Percentiles rank a stretch among this genome's conserved stretches.
These are phyloP conservation scores for Laspeyria flexula DNA, from an alignment of 2,888 invertebrate species.

Conservation along the genomic window DNA sequence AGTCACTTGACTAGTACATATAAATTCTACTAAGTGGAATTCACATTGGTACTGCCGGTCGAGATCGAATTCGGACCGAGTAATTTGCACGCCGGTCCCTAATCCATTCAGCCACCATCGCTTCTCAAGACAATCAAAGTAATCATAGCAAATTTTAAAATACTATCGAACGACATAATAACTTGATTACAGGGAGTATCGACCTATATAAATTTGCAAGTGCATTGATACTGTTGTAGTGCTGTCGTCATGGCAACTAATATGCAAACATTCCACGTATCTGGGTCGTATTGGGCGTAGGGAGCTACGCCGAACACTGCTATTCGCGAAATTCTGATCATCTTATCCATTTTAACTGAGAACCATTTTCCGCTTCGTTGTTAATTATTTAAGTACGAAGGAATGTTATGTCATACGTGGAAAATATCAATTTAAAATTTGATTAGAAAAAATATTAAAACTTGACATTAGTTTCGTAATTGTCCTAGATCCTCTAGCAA, in stretches of 20 bases:
- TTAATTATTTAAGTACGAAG: slow-evolving; percentile 26
- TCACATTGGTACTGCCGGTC: too few species aligned
- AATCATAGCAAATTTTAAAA: too few species aligned
- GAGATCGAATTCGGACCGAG: too few species aligned
- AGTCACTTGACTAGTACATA: too few species aligned
- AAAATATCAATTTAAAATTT: too few species aligned
- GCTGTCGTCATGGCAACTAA: slow-evolving; percentile 64
- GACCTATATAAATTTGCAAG: slow-evolving; percentile 32
- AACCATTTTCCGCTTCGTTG: neutral
- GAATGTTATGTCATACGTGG: neutral
- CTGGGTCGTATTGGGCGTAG: slow-evolving; percentile 66
- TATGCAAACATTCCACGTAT: slow-evolving; percentile 69
- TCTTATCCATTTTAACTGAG: slow-evolving; percentile 9
- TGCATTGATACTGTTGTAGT: slow-evolving; percentile 26
- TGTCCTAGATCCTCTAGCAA: too few species aligned
- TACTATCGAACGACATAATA: neutral
- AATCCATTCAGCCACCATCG: too few species aligned
- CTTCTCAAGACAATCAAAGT: too few species aligned
- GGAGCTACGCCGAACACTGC: slow-evolving; percentile 33
- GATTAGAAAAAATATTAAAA: too few species aligned
- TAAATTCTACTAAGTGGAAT: too few species aligned
- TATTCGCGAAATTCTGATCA: slow-evolving; percentile 55
- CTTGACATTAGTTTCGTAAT: too few species aligned
- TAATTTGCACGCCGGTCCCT: too few species aligned
- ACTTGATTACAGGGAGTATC: slow-evolving; percentile 12